Evolutionary conservation across 2,888 invertebrate genomes (phyloP).

Genomic region (Pachliopta kotzebuea): DNA sequence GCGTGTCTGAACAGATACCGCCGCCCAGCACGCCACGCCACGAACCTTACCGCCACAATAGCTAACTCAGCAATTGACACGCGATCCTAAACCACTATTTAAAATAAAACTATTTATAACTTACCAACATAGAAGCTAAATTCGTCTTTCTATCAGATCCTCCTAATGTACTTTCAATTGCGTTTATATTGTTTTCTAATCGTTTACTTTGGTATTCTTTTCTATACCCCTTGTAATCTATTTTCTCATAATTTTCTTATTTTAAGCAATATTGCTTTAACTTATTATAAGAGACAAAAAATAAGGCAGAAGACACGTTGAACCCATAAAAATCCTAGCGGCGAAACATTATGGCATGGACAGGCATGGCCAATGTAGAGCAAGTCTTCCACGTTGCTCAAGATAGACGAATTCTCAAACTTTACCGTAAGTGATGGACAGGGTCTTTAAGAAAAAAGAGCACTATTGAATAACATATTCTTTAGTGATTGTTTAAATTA

Average conservation of each 20-base stretch:
- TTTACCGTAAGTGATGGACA: too few species aligned
- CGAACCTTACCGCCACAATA: slow-evolving; percentile 20
- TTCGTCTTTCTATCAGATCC: slow-evolving; percentile 13
- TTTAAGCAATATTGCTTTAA: too few species aligned
- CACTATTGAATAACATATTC: not conserved
- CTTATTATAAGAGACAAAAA: too few species aligned
- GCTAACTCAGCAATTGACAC: slow-evolving; percentile 30
- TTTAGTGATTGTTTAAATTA: too few species aligned
- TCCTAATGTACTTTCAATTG: slow-evolving; percentile 11
- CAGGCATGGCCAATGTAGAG: too few species aligned
- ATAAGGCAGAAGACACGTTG: too few species aligned
- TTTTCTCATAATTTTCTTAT: not conserved
- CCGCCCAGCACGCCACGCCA: slow-evolving; percentile 25
- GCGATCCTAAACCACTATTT: slow-evolving; percentile 29
- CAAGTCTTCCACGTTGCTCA: too few species aligned
- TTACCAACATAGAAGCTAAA: slow-evolving; percentile 15
- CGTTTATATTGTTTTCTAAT: slow-evolving; percentile 18
- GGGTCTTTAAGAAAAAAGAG: too few species aligned
- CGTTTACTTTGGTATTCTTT: not conserved
- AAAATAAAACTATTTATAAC: slow-evolving; percentile 26
- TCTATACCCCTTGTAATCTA: not conserved
- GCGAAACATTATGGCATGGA: too few species aligned
- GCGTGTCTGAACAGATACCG: slow-evolving; percentile 26
- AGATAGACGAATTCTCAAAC: too few species aligned
- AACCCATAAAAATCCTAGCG: too few species aligned